Percentiles rank a stretch among this genome's conserved stretches.
Conservation (phyloP, 37 sponge, comb jelly and placozoan species). For the Axinella damicornis region DNA sequence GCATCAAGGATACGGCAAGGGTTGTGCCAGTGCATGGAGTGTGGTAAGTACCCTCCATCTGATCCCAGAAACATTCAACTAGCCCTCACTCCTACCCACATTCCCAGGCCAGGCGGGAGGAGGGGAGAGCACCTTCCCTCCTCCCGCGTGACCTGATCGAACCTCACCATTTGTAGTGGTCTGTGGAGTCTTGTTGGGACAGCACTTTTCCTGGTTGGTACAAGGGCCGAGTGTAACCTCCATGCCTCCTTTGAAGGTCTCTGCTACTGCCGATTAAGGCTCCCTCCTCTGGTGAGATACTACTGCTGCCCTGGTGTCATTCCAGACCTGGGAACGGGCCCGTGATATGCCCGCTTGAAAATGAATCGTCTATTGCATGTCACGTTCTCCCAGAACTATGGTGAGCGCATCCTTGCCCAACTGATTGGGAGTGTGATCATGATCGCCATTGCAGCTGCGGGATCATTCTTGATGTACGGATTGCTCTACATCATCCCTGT, state of each 20-base stretch:
- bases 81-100: too few relatives aligned
- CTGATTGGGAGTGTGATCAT: slow-evolving; percentile 67
- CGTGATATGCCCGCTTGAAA: too few relatives aligned
- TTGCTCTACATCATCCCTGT: slow-evolving; percentile 72
- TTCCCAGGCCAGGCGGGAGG: too few relatives aligned
- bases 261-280: slow-evolving; percentile 72
- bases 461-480: slow-evolving; percentile 57
- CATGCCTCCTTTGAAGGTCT: slow-evolving; percentile 87
- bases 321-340: too few relatives aligned
- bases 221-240: slow-evolving; percentile 59
- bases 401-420: slow-evolving; percentile 67
- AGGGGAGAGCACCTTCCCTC: too few relatives aligned
- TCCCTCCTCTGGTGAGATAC: slow-evolving; percentile 72
- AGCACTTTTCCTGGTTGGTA: slow-evolving; percentile 30
- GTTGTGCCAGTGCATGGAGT: slow-evolving; percentile 91
- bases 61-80: too few relatives aligned
- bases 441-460: slow-evolving; percentile 44
- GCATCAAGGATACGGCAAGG: slow-evolving; percentile 85
- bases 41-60: slow-evolving; percentile 70
- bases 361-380: too few relatives aligned
- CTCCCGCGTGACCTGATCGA: too few relatives aligned
- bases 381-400: slow-evolving; percentile 39
- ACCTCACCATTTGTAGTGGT: slow-evolving; percentile 76
- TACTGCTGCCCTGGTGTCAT: not conserved
- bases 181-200: slow-evolving; percentile 81